These are phyloP conservation scores for Eubucco bourcierii DNA, from an alignment of 2,113 vertebrate species.

Conservation along the genomic window DNA sequence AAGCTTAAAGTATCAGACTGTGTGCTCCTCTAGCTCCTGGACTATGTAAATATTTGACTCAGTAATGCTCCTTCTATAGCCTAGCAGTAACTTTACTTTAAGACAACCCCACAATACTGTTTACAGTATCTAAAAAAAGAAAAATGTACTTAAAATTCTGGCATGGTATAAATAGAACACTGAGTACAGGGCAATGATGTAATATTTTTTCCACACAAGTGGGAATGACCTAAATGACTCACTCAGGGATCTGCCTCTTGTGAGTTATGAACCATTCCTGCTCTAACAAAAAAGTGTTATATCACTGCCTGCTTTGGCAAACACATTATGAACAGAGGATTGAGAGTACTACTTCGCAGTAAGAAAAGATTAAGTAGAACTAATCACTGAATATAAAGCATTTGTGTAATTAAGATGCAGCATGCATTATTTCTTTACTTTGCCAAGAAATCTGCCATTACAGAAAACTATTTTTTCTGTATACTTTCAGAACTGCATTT, in stretches of 20 bases:
- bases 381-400: not conserved
- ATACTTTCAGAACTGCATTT: not conserved
- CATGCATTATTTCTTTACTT: not conserved
- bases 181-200: slow-evolving; percentile 66
- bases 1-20: slow-evolving; percentile 5
- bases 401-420: not conserved
- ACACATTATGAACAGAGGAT: not conserved
- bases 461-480: not conserved
- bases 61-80: slow-evolving; percentile 63
- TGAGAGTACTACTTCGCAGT: not conserved
- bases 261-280: slow-evolving; percentile 58
- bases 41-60: slow-evolving; percentile 62
- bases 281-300: slow-evolving; percentile 44
- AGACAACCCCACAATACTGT: slow-evolving; percentile 51
- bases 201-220: slow-evolving; percentile 74
- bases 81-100: slow-evolving; percentile 55
- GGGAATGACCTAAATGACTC: slow-evolving; percentile 73
- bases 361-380: slow-evolving; percentile 30
- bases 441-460: not conserved
- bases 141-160: slow-evolving; percentile 68
- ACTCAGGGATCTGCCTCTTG: slow-evolving; percentile 64
- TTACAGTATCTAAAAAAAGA: slow-evolving; percentile 73
- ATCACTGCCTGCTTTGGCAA: slow-evolving; percentile 50
- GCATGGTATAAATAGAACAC: slow-evolving; percentile 73
- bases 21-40: not conserved